Evolutionary conservation across 2,797 vertebrate genomes (phyloP).

Genomic region (Acipenser ruthenus): DNA sequence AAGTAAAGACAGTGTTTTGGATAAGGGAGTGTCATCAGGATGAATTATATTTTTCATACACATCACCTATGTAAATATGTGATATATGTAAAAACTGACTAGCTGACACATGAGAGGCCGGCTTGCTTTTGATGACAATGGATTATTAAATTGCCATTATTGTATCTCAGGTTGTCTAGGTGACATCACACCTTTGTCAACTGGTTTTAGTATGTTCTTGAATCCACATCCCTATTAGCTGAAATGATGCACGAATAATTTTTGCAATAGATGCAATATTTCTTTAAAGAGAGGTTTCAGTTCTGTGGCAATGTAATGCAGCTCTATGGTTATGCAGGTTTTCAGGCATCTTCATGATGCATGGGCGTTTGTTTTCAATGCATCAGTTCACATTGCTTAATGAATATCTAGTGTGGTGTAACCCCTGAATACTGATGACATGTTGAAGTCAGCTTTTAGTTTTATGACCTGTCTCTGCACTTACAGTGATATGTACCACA

Average conservation of each 20-base stretch:
- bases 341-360: background rate
- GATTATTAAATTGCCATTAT: no score
- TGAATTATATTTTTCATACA: no score
- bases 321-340: background rate
- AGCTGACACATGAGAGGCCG: no score
- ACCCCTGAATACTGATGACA: constrained; percentile 57
- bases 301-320: background rate
- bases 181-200: no score
- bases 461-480: constrained; percentile 69
- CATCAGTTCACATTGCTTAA: constrained; percentile 66
- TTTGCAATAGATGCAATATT: background rate
- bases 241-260: constrained; percentile 6
- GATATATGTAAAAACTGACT: no score
- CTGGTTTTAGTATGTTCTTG: no score
- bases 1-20: no score
- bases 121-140: no score
- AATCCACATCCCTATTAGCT: background rate
- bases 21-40: no score
- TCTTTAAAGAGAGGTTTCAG: background rate
- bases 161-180: no score
- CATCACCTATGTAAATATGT: no score
- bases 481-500: constrained; percentile 75
- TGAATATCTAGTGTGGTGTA: constrained; percentile 60
- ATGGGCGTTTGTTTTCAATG: background rate
- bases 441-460: constrained; percentile 70